These are phyloP conservation scores for Chlamydotis undulata DNA, from an alignment of 2,113 vertebrate genomes.

Conservation along the genomic window DNA sequence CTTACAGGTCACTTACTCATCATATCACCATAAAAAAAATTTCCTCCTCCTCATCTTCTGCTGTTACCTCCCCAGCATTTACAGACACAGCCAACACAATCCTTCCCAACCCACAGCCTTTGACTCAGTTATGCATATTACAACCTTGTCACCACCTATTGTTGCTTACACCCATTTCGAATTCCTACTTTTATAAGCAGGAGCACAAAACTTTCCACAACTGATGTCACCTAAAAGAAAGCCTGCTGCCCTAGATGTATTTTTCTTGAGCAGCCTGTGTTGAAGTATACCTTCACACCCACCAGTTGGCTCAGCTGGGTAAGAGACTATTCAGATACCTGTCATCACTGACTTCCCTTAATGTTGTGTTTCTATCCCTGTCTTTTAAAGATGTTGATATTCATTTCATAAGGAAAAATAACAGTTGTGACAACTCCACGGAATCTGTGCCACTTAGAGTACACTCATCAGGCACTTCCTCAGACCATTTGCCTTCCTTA, in stretches of 20 bases:
- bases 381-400: neutral
- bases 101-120: neutral
- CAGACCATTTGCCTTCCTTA: neutral
- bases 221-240: neutral
- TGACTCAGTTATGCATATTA: neutral
- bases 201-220: neutral
- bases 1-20: conserved; percentile 11
- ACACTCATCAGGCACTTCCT: neutral
- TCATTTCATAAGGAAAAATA: neutral
- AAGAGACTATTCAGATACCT: neutral
- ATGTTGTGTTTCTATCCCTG: neutral
- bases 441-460: neutral
- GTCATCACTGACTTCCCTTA: neutral
- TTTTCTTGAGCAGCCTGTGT: neutral
- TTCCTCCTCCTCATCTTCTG: neutral
- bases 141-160: neutral
- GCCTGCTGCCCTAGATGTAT: neutral
- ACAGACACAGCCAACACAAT: neutral
- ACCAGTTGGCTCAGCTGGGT: neutral
- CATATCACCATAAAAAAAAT: neutral
- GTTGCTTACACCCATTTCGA: neutral
- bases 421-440: neutral
- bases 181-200: neutral
- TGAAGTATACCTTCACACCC: neutral
- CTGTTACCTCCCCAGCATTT: neutral